Evolutionary conservation across 1,140 invertebrate species (phyloP), one percentile per base, ranked within the genome.

Genomic region (Nasonia longicornis): DNA sequence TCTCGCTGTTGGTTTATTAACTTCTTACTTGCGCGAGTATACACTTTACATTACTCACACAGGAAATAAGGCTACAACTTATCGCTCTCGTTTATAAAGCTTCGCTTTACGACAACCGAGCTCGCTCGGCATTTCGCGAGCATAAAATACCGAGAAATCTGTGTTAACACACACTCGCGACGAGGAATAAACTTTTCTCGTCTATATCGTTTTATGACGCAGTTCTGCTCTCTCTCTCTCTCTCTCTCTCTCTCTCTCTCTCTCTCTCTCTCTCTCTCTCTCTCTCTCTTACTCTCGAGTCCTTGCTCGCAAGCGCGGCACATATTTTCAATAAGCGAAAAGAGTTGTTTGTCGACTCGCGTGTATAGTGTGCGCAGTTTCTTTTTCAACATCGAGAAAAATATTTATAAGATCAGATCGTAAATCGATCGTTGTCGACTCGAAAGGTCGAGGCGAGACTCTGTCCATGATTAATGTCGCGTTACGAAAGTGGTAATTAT

Each of bases 401-500:
- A 75, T 72, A 81, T 71, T 81, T 70, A 52, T 38, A 69, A 76
- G 74, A 73, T 73, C 52, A 16, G 52, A 79, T 79, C 69, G 42
- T 79, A 79, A 79, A 79, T 79, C 78, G 70, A 79, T 64, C 35
- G 35, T 67, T 73, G 70, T 64, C 78, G 22, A 58, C 14, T 7
- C 38, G 70, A 79, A 79, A 79, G 70, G 70, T 79, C 78, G 78
- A 79, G 77, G 80, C 66, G 80, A 83, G 76, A 63, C 22, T 45
- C 72, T 58, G 52, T 58, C 52, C 77, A 71, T 84, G 80, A 85
- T 85, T 84, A 85, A 85, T 84, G 78, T 81, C 81, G 74, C 64
- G 66, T 82, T 81, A 82, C 72, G 83, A 85, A 84, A 84, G 82
- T 82, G 67, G 78, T 81, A 85, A 85, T 85, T 84, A 79, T 79